Evolutionary conservation across 2,888 invertebrate genomes (phyloP), one percentile per base, ranked within the genome.

Genomic region (Xanthostigma xanthostigma): DNA sequence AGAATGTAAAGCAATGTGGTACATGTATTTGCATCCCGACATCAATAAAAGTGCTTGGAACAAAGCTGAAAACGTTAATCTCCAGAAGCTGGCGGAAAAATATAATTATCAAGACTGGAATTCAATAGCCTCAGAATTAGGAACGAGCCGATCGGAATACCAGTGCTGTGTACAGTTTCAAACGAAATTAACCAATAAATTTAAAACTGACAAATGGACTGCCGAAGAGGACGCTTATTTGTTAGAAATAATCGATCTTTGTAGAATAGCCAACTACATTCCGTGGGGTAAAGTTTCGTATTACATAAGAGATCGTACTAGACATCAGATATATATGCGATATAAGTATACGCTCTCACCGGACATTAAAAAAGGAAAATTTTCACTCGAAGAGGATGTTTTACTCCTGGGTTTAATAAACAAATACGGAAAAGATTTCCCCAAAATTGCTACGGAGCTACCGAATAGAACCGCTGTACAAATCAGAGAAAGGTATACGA

Each of bases 1-100:
- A 9, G 83, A 83, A 59, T 86, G 84, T 59, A 66, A 72, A 55
- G 71, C 79, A 0, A 74, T 85, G 60, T 88, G 87, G 87, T 75
- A 76, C 50, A 69, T 80, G 17, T 81, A 77, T 58, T 61, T 85
- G 43, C 80, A 82, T 61, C 85, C 86, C 0, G 63, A 70, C 12
- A 71, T 85, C 12, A 84, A 78, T 53, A 84, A 76, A 43, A 57
- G 55, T 2, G 57, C 59, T 8, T 81, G 79, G 79, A 67, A 67
- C 1, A 53, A 55, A 1, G 60, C 65, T 10, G 81, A 81, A 61
- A 71, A 75, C 48, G 51, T 56, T 0, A 57, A 59, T 33, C 57
- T 81, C 14, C 56, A 64, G 12, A 43, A 54, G 8, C 55, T 71
- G 0, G 74, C 63, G 0, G 59, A 62, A 42, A 57, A 60, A 59